These are phyloP conservation scores for Uropsilus gracilis DNA, from an alignment of 2,113 vertebrate genomes.

Conservation along the genomic window DNA sequence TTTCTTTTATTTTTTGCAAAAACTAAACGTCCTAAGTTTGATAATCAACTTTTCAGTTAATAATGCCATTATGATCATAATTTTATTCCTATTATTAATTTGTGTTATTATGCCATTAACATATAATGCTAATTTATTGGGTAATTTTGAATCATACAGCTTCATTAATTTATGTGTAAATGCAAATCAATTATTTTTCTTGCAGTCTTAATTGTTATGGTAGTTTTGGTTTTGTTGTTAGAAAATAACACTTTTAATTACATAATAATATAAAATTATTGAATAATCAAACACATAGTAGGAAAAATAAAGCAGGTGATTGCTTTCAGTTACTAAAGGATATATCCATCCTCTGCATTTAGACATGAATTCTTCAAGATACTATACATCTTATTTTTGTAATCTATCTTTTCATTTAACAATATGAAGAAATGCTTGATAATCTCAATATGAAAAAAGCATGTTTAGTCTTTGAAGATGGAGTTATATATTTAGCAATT, in stretches of 20 bases:
- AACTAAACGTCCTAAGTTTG: background rate
- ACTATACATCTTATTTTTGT: background rate
- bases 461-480: background rate
- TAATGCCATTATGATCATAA: background rate
- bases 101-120: background rate
- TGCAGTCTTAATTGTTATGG: background rate
- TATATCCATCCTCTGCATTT: background rate
- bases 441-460: background rate
- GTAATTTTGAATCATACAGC: background rate
- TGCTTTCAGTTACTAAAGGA: background rate
- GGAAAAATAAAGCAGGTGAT: background rate
- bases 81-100: background rate
- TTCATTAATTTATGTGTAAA: background rate
- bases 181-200: background rate
- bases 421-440: background rate
- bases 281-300: background rate
- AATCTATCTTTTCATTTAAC: background rate
- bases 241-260: conserved; percentile 21
- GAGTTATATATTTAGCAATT: background rate
- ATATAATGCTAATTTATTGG: background rate
- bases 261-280: background rate
- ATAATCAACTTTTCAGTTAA: background rate
- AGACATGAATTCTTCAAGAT: background rate
- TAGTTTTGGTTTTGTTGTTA: background rate
- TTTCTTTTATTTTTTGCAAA: background rate